These are phyloP conservation scores for Drosophila crucigera DNA, from an alignment of 2,888 invertebrate species.

Conservation along the genomic window DNA sequence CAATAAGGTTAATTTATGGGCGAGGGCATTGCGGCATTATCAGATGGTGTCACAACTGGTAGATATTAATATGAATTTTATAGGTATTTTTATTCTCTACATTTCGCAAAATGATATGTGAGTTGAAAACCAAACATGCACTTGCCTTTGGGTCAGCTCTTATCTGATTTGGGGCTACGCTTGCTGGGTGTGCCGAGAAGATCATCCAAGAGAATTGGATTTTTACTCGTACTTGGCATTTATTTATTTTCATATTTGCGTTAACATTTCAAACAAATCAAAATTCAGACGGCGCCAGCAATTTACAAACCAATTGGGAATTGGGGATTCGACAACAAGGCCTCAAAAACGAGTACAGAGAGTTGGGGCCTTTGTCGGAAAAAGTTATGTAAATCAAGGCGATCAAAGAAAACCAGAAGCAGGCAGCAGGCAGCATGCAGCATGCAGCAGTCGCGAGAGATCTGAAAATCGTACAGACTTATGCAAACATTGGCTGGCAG, in stretches of 20 bases:
- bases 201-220: conserved; percentile 10
- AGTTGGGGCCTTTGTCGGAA: conserved; percentile 68
- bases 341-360: conserved; percentile 18
- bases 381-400: conserved; percentile 69
- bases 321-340: conserved; percentile 28
- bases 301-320: conserved; percentile 56
- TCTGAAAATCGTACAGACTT: conserved; percentile 53
- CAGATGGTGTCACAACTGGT: conserved; percentile 71
- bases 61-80: conserved; percentile 59
- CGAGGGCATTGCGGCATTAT: conserved; percentile 51
- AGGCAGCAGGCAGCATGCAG: conserved; percentile 20
- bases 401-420: conserved; percentile 58
- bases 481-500: conserved; percentile 71
- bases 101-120: conserved; percentile 49
- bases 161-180: conserved; percentile 40
- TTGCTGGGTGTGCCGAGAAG: conserved; percentile 47
- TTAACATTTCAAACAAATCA: conserved; percentile 63
- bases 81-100: conserved; percentile 19
- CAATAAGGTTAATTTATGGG: conserved; percentile 68
- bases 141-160: conserved; percentile 31
- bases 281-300: conserved; percentile 78
- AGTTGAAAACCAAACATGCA: conserved; percentile 39
- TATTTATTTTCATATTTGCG: conserved; percentile 70
- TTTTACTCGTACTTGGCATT: conserved; percentile 29
- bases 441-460: conserved; percentile 37